Base-by-base conservation (phyloP, 2,113 vertebrate genomes). In the Turnix velox region DNA sequence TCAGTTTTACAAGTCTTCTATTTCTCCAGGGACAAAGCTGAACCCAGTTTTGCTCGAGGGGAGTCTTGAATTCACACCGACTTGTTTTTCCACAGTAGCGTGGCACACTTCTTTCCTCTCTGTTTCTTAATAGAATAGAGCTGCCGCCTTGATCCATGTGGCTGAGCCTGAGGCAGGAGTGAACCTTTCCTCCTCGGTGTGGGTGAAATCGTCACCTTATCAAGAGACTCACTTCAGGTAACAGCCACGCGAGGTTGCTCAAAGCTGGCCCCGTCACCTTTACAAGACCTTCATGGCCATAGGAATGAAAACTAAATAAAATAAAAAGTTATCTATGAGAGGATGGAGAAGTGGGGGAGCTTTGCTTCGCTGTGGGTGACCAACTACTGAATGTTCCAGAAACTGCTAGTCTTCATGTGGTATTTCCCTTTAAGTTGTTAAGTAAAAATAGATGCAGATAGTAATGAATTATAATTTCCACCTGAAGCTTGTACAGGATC, bases 401-500 rank as follows among this genome's bases (percentile, higher is more conserved):
- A 63, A 84, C 22, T 54, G 20, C 24, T 72, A 33, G 42, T 28
- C 46, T 87, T 81, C 31, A 37, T 69, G 65, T 54, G 18, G 1
- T 22, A 86, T 63, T 42, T 61, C n/a, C 58, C 19, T 39, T 77
- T 31, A 82, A 66, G 49, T n/a, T n/a, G 46, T 73, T 80, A 83
- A 89, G 43, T 42, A 62, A 79, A 91, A 93, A 66, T 69, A 87
- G 48, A 39, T 71, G 51, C 28, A 74, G 66, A 81, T 77, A 46
- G 81, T 23, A 42, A 84, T 43, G 7, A 79, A 58, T 67, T 67
- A n/a, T 87, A 43, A 82, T 77, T 88, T 88, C 69, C 77, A 96
- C 88, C 63, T 88, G 79, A 94, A 75, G 18, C 30, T 88, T 23
- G 40, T 71, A 49, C 25, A 63, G 14, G 19, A 52, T 67, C 74